phyloP scores from a whole-genome alignment of 2,888 invertebrate genomes.

The Archips xylosteana region DNA sequence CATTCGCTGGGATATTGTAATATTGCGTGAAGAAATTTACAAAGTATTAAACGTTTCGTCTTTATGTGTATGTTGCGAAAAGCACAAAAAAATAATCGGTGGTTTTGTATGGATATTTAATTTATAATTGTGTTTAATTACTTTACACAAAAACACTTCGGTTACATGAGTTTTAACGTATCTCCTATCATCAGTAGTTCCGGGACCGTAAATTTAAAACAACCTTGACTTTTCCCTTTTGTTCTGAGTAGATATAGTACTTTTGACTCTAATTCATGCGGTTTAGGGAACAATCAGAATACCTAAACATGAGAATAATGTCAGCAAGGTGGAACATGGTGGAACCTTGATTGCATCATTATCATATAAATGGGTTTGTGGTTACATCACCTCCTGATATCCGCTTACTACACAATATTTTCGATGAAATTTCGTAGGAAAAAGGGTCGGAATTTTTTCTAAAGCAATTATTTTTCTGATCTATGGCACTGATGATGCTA shows the following conservation, averaged over 20 bases:
- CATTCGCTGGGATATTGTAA: conserved; percentile 8
- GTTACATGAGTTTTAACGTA: conserved; percentile 7
- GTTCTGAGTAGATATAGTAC: conserved; percentile 8
- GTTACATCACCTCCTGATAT: conserved; percentile 43
- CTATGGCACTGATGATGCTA: no score
- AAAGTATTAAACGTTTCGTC: not conserved
- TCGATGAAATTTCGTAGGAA: not conserved
- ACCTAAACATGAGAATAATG: conserved; percentile 36
- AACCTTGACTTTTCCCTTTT: conserved; percentile 9
- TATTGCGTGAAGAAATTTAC: not conserved
- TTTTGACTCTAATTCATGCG: conserved; percentile 20
- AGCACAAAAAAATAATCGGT: not conserved
- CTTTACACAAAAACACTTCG: not conserved
- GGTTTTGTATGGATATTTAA: not conserved
- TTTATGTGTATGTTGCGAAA: not conserved
- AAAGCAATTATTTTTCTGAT: no score
- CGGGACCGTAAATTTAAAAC: conserved; percentile 7
- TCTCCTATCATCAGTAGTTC: conserved; percentile 4
- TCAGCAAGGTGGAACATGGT: conserved; percentile 10
- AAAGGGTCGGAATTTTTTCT: conserved; percentile 4
- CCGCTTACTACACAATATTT: conserved; percentile 38
- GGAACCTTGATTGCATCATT: conserved; percentile 37
- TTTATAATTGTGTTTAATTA: conserved; percentile 4
- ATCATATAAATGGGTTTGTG: conserved; percentile 41
- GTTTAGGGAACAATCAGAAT: conserved; percentile 29